Base-by-base conservation (phyloP, 2,113 vertebrate species). In the Origma solitaria region DNA sequence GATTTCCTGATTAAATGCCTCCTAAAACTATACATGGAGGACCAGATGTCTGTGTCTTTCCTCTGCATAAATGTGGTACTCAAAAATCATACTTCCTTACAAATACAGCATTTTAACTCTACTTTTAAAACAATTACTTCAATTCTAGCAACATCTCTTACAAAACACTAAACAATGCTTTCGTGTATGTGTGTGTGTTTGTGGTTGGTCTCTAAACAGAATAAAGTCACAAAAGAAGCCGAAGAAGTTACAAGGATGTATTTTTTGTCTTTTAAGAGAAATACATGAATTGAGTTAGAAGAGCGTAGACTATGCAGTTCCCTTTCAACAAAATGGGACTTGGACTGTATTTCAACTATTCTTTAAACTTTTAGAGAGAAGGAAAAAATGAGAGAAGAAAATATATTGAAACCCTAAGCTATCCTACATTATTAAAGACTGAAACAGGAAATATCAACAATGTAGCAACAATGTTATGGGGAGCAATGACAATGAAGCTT, bases 381-480 rank as follows among this genome's bases (percentile, higher is more conserved):
- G 15, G 31, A 3, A 9, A 27, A 94, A 70, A 60, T 44, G n/a
- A 66, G 23, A 68, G 16, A 84, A 91, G 49, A 84, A 77, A 90
- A 72, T 7, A 22, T 18, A 72, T 10, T 65, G 50, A 93, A 97
- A 96, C 76, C 37, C 37, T 58, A 79, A 65, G 31, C 66, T 95
- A 86, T 91, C 80, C 90, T 94, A 44, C 92, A 97, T 96, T 95
- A 97, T 92, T 96, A 93, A 97, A 96, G 88, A 95, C 94, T 86
- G 45, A 97, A 97, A 97, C 90, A 97, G 97, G 95, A 97, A 98
- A 97, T 95, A 96, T 96, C 96, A 97, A 95, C 89, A 95, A 94
- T 97, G 86, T 95, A 97, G 97, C 97, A 97, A 95, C 94, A 96
- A 91, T 97, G 93, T 95, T 97, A 95, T 83, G 80, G 96, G 92